Evolutionary conservation across 2,113 vertebrate genomes (phyloP).

Genomic region (Felis chaus): DNA sequence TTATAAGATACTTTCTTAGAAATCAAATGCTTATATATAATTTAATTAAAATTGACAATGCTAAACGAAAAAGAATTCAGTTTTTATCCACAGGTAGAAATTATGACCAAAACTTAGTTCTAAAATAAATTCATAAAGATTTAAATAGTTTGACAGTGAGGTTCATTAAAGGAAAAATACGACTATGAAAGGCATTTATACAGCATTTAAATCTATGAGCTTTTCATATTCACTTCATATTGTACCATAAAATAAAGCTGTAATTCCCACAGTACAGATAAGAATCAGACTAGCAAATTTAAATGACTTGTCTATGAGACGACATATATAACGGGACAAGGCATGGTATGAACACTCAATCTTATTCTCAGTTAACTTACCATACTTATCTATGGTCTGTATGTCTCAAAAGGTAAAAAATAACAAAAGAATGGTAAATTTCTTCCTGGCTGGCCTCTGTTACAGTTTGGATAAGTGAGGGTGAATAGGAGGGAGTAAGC

Average conservation of each 20-base stretch:
- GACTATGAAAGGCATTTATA: background rate
- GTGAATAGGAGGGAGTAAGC: background rate
- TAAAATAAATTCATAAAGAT: slow-evolving; percentile 43
- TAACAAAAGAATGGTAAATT: background rate
- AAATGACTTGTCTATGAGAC: background rate
- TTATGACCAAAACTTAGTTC: background rate
- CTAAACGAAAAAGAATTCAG: background rate
- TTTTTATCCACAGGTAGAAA: slow-evolving; percentile 24
- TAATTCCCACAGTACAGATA: background rate
- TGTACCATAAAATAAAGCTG: background rate
- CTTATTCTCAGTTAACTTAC: slow-evolving; percentile 27
- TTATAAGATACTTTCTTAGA: background rate
- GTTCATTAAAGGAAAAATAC: slow-evolving; percentile 45
- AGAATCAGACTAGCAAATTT: slow-evolving; percentile 6
- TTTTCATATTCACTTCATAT: background rate
- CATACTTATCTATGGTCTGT: background rate
- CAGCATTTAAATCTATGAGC: background rate
- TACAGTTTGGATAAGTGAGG: background rate
- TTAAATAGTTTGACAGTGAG: slow-evolving; percentile 9
- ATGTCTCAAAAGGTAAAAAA: background rate
- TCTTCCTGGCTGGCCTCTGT: background rate
- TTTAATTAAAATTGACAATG: background rate
- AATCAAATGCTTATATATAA: background rate
- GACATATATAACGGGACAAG: background rate
- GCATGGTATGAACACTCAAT: background rate